Evolutionary conservation across 1,140 invertebrate genomes (phyloP).

Genomic region (Drosophila ananassae): DNA sequence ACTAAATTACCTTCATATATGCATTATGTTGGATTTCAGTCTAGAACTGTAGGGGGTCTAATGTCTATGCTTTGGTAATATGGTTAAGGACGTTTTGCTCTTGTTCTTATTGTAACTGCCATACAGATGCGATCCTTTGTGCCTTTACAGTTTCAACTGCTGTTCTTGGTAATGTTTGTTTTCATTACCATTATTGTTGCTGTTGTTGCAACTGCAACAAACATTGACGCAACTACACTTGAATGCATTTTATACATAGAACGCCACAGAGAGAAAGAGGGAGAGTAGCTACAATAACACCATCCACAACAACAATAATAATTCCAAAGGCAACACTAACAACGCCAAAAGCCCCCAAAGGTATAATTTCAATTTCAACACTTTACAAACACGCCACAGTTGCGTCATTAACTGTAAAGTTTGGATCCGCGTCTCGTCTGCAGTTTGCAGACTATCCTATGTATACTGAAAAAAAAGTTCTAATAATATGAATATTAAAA

Average conservation of each 20-base stretch:
- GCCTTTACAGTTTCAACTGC: constrained; percentile 6
- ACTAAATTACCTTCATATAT: constrained; percentile 47
- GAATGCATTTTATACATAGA: constrained; percentile 60
- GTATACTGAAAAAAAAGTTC: constrained; percentile 2
- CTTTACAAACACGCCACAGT: constrained; percentile 81
- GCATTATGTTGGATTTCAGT: constrained; percentile 7
- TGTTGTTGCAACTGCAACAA: constrained; percentile 44
- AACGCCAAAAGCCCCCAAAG: constrained; percentile 59
- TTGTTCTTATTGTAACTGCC: constrained; percentile 31
- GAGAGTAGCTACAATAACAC: constrained; percentile 7
- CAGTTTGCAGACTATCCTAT: constrained; percentile 14
- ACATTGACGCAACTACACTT: constrained; percentile 54
- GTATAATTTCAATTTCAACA: constrained; percentile 82
- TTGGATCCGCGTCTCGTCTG: constrained; percentile 73
- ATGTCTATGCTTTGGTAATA: constrained; percentile 53
- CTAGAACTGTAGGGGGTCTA: constrained; percentile 33
- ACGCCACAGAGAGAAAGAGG: constrained; percentile 9
- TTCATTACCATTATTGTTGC: constrained; percentile 73
- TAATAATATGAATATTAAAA: background rate
- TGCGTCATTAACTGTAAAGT: constrained; percentile 80
- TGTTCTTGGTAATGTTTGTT: constrained; percentile 62
- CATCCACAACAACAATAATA: constrained; percentile 32
- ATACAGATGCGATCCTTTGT: constrained; percentile 28
- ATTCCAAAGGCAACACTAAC: constrained; percentile 32
- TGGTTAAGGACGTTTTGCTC: constrained; percentile 46